phyloP scores from a whole-genome alignment of 2,888 invertebrate species.

The Diarsia rubi region DNA sequence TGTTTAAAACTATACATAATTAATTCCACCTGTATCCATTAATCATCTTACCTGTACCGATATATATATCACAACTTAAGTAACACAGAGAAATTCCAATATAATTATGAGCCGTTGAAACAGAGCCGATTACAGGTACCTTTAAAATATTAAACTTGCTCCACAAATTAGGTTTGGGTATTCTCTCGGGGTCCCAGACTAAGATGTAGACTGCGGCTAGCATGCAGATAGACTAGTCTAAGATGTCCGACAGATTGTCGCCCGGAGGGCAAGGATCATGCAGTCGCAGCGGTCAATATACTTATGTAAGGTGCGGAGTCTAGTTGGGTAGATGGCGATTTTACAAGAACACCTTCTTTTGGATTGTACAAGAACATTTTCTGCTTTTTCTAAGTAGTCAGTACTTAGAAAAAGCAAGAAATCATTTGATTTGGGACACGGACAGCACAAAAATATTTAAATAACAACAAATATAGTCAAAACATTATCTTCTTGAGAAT shows the following conservation, averaged over 20 bases:
- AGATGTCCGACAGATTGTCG: conserved; percentile 74
- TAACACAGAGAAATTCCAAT: conserved; percentile 50
- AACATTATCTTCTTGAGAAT: too few species aligned
- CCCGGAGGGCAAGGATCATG: conserved; percentile 73
- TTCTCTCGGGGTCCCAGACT: conserved; percentile 62
- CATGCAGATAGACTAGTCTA: conserved; percentile 65
- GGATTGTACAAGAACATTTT: too few species aligned
- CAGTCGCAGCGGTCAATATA: conserved; percentile 89
- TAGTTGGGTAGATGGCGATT: conserved; percentile 11
- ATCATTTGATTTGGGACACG: not conserved
- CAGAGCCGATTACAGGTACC: conserved; percentile 69
- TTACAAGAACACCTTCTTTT: not conserved
- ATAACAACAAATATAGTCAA: not conserved
- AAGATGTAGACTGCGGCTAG: conserved; percentile 57
- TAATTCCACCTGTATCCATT: conserved; percentile 54
- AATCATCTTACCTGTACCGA: conserved; percentile 54
- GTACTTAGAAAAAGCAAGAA: not conserved
- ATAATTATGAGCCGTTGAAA: conserved; percentile 66
- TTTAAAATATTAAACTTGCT: conserved; percentile 71
- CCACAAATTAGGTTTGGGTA: conserved; percentile 66
- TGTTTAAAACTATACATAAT: conserved; percentile 59
- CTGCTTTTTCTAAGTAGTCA: too few species aligned
- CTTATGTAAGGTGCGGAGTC: conserved; percentile 17
- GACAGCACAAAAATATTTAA: not conserved
- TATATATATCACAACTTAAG: conserved; percentile 24